These are phyloP conservation scores for Gallinago undulata DNA, from an alignment of 2,113 vertebrate species.

Conservation along the genomic window DNA sequence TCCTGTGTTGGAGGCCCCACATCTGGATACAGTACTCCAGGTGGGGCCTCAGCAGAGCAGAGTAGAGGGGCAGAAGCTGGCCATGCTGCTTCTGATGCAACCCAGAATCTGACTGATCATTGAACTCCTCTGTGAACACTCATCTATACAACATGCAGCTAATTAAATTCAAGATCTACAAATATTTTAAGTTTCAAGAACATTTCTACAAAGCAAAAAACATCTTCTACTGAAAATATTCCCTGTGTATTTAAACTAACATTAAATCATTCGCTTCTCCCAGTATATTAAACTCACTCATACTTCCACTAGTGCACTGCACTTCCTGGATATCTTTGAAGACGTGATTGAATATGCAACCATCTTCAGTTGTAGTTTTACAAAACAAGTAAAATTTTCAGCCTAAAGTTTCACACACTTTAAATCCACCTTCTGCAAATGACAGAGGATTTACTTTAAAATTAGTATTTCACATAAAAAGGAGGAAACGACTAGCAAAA, in stretches of 20 bases:
- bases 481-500: constrained; percentile 37
- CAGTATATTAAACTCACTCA: neutral
- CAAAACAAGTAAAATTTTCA: neutral
- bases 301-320: neutral
- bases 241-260: neutral
- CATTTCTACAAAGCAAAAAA: constrained; percentile 4
- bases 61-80: neutral
- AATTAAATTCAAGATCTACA: constrained; percentile 4
- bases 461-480: constrained; percentile 24
- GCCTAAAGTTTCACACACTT: neutral
- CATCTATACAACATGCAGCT: neutral
- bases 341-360: neutral
- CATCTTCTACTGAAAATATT: neutral
- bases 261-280: neutral
- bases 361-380: neutral
- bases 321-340: neutral
- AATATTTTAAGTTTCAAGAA: constrained; percentile 18
- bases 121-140: neutral
- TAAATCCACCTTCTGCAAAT: constrained; percentile 10
- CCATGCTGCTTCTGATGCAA: neutral
- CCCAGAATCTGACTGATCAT: neutral
- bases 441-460: constrained; percentile 14
- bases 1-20: neutral
- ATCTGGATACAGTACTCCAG: neutral
- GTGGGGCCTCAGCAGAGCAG: neutral